Conservation (phyloP, 2,888 invertebrate species). For the Eutolmus rufibarbis region DNA sequence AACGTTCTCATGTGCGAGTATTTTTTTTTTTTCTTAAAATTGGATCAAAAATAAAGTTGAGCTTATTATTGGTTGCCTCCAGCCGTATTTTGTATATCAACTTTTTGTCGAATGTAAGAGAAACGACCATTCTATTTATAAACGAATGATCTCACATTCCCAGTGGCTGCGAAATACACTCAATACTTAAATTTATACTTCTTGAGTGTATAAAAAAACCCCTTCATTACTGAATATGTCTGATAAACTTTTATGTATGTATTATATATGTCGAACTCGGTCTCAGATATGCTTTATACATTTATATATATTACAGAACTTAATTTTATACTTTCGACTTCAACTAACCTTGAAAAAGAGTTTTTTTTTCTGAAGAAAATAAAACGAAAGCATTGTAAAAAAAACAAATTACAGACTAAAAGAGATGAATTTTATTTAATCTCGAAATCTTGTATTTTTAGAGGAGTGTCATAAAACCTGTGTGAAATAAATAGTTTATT, state of each 20-base stretch:
- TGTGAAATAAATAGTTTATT: neutral
- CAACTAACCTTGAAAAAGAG: neutral
- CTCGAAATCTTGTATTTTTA: neutral
- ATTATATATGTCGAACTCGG: neutral
- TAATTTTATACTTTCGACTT: neutral
- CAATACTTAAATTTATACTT: neutral
- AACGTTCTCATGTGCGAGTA: neutral
- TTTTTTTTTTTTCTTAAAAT: neutral
- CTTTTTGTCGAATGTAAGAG: neutral
- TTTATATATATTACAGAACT: neutral
- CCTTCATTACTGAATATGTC: neutral
- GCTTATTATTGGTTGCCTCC: neutral
- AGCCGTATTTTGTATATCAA: neutral
- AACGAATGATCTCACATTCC: neutral
- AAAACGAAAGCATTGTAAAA: neutral
- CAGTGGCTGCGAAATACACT: neutral
- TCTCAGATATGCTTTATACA: neutral
- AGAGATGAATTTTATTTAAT: neutral
- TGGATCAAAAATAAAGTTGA: neutral
- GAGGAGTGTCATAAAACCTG: neutral
- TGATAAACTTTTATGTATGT: neutral
- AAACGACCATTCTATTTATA: neutral
- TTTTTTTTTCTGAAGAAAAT: neutral
- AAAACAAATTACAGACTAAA: neutral
- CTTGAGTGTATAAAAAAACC: neutral